Conservation (phyloP, 35 echinoderm and acorn worm species). For the Diadema setosum region DNA sequence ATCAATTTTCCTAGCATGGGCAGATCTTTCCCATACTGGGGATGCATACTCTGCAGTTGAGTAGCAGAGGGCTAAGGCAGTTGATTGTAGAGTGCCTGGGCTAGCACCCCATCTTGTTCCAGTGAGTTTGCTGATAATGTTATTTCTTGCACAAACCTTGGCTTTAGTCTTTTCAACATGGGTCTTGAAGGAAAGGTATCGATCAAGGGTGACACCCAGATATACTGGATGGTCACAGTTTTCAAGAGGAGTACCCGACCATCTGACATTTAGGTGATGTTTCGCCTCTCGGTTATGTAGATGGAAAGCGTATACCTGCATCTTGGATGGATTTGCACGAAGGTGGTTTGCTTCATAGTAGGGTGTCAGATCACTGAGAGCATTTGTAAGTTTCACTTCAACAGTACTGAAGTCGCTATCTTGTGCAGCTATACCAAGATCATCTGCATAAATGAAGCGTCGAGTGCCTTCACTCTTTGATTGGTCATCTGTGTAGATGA, state of each 20-base stretch:
- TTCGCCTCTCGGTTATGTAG: neutral
- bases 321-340: neutral
- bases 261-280: neutral
- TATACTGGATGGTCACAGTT: neutral
- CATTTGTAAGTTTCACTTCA: neutral
- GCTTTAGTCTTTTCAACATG: too few relatives aligned
- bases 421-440: constrained; percentile 23
- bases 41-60: too few relatives aligned
- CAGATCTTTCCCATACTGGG: too few relatives aligned
- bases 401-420: neutral
- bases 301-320: neutral
- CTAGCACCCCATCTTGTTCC: too few relatives aligned
- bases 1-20: too few relatives aligned
- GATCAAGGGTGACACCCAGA: neutral
- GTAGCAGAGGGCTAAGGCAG: too few relatives aligned
- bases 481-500: constrained; percentile 12
- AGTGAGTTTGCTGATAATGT: too few relatives aligned
- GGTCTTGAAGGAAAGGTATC: too few relatives aligned
- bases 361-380: neutral
- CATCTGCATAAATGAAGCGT: constrained; percentile 54
- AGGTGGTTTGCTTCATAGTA: constrained; percentile 16
- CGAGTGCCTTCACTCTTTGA: constrained; percentile 1
- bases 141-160: too few relatives aligned
- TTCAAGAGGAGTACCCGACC: neutral
- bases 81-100: too few relatives aligned